phyloP scores from a whole-genome alignment of 2,113 vertebrate genomes.

The Herpetotheres cachinnans region DNA sequence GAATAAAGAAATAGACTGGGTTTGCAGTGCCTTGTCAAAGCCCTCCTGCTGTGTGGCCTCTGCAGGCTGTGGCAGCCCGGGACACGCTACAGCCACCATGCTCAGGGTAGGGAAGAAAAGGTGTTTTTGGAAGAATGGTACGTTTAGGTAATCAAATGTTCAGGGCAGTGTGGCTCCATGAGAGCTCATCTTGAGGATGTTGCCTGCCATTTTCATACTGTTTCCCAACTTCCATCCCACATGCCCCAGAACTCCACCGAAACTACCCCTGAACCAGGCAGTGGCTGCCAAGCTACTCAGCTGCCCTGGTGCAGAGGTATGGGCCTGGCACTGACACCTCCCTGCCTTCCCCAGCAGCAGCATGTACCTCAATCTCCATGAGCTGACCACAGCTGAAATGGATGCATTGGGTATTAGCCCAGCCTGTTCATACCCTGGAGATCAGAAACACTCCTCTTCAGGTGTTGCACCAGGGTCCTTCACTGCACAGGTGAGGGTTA shows the following conservation, averaged over 20 bases:
- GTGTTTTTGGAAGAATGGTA: rapidly evolving
- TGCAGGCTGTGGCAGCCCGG: background rate
- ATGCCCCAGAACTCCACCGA: rapidly evolving
- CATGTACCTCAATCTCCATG: rapidly evolving
- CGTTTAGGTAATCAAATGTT: background rate
- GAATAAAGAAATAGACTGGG: background rate
- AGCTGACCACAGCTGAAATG: background rate
- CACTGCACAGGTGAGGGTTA: rapidly evolving
- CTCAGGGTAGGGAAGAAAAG: background rate
- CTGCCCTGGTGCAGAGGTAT: rapidly evolving
- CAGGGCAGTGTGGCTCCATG: background rate
- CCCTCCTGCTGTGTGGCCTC: background rate
- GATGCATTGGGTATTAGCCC: background rate
- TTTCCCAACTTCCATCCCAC: background rate
- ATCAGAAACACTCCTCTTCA: background rate
- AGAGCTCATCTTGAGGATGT: background rate
- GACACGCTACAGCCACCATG: rapidly evolving
- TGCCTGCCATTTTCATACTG: background rate
- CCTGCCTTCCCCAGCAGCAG: background rate
- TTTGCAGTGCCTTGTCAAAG: background rate
- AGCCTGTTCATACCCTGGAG: background rate
- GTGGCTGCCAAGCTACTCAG: background rate
- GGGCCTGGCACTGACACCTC: rapidly evolving
- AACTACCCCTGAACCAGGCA: background rate
- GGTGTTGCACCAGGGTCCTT: background rate